Conservation (phyloP, 2,797 vertebrate species). For the Pseudopleuronectes americanus region DNA sequence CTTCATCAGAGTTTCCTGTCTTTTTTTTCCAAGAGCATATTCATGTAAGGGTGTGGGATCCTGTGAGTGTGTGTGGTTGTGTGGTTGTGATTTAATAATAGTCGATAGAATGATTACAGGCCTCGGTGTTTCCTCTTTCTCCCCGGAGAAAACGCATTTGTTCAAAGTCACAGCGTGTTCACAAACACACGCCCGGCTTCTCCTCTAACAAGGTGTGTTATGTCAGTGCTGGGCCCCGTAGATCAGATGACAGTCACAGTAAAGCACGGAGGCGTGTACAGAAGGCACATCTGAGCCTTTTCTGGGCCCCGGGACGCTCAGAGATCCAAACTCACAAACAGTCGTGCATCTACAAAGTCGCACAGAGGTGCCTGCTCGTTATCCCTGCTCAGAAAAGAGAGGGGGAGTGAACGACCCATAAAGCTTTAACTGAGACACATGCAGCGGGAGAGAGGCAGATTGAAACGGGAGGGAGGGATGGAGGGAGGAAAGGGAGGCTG, state of each 20-base stretch:
- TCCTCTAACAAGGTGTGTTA: slow-evolving; percentile 77
- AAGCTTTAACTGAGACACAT: slow-evolving; percentile 74
- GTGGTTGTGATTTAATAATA: slow-evolving; percentile 46
- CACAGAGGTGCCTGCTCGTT: slow-evolving; percentile 75
- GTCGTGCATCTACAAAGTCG: slow-evolving; percentile 76
- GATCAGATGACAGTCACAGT: slow-evolving; percentile 79
- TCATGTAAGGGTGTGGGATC: slow-evolving; percentile 7
- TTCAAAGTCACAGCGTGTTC: slow-evolving; percentile 75
- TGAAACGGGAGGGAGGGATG: slow-evolving; percentile 56
- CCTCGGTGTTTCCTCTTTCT: slow-evolving; percentile 46
- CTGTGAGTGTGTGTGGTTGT: slow-evolving; percentile 39
- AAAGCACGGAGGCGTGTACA: slow-evolving; percentile 65
- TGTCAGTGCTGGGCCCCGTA: slow-evolving; percentile 71
- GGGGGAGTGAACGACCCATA: slow-evolving; percentile 74
- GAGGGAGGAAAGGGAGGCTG: slow-evolving; percentile 58
- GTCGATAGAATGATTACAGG: slow-evolving; percentile 64
- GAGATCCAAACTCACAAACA: slow-evolving; percentile 71
- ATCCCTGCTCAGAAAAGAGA: slow-evolving; percentile 65
- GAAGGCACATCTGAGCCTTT: slow-evolving; percentile 75
- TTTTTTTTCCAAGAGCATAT: background rate
- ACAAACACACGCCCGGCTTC: slow-evolving; percentile 55
- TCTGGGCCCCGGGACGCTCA: slow-evolving; percentile 58
- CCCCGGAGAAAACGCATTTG: slow-evolving; percentile 66
- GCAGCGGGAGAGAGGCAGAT: slow-evolving; percentile 60
- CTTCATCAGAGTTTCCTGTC: slow-evolving; percentile 26